Conservation (phyloP, 53 echinoderm and acorn worm species). For the Paracentrotus lividus region DNA sequence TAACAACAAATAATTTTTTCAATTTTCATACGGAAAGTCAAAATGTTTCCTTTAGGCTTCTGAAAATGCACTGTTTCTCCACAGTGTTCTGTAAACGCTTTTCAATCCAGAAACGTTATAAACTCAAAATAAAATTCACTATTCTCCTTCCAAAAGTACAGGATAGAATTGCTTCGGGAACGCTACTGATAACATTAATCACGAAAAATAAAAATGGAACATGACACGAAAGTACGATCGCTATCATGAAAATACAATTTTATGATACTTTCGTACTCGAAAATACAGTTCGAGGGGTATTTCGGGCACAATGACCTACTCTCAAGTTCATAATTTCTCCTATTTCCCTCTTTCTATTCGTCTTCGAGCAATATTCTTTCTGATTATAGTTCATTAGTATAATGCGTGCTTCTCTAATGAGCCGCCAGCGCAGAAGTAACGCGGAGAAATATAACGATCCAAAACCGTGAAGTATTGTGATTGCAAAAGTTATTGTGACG, state of each 20-base stretch:
- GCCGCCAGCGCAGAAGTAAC: background rate
- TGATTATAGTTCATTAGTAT: constrained; percentile 7
- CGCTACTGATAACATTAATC: background rate
- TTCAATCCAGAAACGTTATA: no score
- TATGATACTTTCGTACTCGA: background rate
- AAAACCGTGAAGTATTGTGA: background rate
- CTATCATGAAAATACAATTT: background rate
- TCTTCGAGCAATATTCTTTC: background rate
- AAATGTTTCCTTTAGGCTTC: no score
- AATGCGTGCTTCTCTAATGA: background rate
- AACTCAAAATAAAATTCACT: no score
- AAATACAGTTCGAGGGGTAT: background rate
- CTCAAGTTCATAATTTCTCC: background rate
- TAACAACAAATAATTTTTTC: no score
- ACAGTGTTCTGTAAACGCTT: no score
- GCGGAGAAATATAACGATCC: background rate
- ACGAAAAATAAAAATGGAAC: background rate
- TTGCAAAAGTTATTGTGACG: no score
- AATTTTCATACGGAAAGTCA: no score
- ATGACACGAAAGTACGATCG: background rate
- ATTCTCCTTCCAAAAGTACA: no score
- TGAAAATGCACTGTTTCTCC: no score
- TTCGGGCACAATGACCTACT: background rate
- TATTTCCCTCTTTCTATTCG: background rate
- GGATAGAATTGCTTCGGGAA: no score